Percentiles rank a stretch among this genome's conserved stretches.
Evolutionary conservation across 2,113 vertebrate genomes (phyloP).

Genomic region (Eidolon helvum): DNA sequence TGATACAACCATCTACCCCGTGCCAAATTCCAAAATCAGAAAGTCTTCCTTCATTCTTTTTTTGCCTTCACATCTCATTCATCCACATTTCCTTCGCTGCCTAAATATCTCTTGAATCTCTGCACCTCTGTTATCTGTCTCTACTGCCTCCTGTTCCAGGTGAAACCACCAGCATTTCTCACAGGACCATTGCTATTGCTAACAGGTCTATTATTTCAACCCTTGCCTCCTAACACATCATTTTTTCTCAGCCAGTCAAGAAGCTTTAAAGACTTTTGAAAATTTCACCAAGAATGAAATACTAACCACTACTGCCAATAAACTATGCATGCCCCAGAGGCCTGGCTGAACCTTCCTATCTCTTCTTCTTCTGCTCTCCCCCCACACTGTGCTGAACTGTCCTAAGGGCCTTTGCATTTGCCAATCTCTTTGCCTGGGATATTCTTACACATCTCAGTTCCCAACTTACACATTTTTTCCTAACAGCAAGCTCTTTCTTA

Average conservation of each 20-base stretch:
- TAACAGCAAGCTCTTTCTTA: background rate
- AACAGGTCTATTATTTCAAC: background rate
- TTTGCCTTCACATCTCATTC: background rate
- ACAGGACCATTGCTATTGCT: background rate
- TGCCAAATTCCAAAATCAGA: background rate
- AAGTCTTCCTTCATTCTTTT: too few relatives aligned
- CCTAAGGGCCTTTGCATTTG: background rate
- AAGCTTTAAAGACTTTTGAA: background rate
- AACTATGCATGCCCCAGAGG: rapidly evolving
- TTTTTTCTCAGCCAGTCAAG: background rate
- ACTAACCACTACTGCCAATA: background rate
- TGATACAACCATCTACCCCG: rapidly evolving
- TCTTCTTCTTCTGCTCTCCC: background rate
- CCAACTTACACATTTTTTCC: background rate
- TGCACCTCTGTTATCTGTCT: background rate
- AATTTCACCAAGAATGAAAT: background rate
- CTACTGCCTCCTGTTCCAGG: background rate
- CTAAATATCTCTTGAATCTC: background rate
- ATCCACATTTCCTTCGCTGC: background rate
- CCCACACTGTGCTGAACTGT: background rate
- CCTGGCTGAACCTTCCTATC: background rate
- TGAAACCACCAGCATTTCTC: background rate
- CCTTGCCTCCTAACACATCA: background rate
- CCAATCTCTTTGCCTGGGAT: background rate
- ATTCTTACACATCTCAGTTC: background rate